Conservation (phyloP, 2,113 vertebrate genomes). For the Engystomops pustulosus region DNA sequence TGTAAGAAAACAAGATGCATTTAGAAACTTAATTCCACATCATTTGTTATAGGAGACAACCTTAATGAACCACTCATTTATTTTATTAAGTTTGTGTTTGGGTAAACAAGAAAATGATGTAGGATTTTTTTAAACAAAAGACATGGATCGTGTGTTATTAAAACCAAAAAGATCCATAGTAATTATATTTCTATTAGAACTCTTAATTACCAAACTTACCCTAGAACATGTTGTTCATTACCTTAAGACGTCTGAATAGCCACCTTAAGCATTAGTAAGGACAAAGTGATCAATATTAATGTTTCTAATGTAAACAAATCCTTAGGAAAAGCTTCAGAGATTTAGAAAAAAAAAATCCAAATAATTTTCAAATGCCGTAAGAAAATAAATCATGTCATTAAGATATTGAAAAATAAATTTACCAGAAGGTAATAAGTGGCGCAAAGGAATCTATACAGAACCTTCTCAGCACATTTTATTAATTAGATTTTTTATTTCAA, state of each 20-base stretch:
- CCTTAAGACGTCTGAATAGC: constrained; percentile 22
- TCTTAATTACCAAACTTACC: constrained; percentile 22
- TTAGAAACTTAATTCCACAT: neutral
- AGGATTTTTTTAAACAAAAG: constrained; percentile 1
- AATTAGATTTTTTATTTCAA: constrained; percentile 34
- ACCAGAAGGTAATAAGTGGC: constrained; percentile 2
- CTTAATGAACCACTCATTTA: neutral
- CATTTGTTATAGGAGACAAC: neutral
- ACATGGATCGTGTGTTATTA: constrained; percentile 18
- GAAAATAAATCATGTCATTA: constrained; percentile 52
- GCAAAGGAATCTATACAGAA: neutral
- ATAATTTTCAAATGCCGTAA: constrained; percentile 3
- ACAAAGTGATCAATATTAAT: constrained; percentile 51
- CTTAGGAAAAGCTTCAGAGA: constrained; percentile 44
- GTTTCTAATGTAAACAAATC: constrained; percentile 39
- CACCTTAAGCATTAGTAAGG: constrained; percentile 41
- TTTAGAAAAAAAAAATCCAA: constrained; percentile 24
- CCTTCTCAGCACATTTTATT: constrained; percentile 28
- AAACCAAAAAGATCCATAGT: constrained; percentile 28
- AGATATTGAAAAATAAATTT: constrained; percentile 24
- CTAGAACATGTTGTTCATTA: constrained; percentile 39
- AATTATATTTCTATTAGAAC: constrained; percentile 40
- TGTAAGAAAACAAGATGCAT: neutral
- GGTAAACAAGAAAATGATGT: constrained; percentile 24
- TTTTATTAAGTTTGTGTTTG: constrained; percentile 2